These are phyloP conservation scores for Anoura caudifer DNA, from an alignment of 2,113 vertebrate species.

Conservation along the genomic window DNA sequence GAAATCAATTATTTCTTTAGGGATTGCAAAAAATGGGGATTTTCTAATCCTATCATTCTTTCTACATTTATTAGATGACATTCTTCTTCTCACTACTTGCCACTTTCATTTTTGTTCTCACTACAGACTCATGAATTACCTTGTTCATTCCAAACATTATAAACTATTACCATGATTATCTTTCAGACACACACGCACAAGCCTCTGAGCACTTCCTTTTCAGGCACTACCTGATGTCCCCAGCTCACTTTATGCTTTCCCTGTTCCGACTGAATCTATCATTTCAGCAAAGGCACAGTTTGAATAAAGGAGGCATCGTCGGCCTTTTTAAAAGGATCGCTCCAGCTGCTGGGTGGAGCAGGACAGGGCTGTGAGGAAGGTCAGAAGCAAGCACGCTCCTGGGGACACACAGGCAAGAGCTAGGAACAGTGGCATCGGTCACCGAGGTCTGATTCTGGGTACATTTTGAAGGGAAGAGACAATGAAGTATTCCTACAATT, in stretches of 20 bases:
- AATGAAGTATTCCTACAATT: neutral
- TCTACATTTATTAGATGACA: neutral
- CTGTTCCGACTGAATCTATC: neutral
- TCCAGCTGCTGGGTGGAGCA: neutral
- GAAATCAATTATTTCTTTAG: neutral
- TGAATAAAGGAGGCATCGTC: neutral
- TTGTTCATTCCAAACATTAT: neutral
- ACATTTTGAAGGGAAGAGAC: neutral
- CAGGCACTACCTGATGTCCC: neutral
- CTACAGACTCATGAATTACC: neutral
- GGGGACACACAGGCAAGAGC: neutral
- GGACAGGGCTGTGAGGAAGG: accelerated
- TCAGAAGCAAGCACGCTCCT: neutral
- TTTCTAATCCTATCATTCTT: neutral
- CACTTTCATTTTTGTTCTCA: neutral
- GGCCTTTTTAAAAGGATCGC: neutral
- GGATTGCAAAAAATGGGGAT: neutral
- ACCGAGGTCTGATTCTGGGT: neutral
- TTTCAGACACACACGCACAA: neutral
- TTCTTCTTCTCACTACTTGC: neutral
- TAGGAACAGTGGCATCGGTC: accelerated
- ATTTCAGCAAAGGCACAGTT: neutral
- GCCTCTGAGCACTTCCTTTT: neutral
- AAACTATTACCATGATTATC: neutral
- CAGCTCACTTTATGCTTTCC: neutral